These are phyloP conservation scores for Peromyscus eremicus DNA, from an alignment of 2,797 vertebrate species.

Conservation along the genomic window DNA sequence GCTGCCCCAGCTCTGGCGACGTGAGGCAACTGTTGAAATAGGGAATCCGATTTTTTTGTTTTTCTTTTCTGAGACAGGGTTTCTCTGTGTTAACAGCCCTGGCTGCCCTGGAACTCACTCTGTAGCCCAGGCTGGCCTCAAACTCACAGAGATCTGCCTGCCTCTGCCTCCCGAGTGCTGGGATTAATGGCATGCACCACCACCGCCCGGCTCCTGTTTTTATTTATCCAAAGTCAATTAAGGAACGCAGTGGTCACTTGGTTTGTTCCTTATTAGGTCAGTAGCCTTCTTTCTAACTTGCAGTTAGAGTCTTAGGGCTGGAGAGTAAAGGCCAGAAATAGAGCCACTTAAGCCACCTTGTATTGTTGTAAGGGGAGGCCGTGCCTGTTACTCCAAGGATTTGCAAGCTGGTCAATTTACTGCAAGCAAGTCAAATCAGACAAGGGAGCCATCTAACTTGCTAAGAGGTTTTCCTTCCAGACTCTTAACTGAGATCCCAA, in stretches of 20 bases:
- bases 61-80: background rate
- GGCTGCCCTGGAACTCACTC: background rate
- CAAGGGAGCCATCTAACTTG: conserved; percentile 57
- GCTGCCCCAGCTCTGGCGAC: conserved; percentile 54
- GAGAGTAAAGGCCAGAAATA: conserved; percentile 42
- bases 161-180: background rate
- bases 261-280: conserved; percentile 69
- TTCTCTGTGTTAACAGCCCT: background rate
- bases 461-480: conserved; percentile 74
- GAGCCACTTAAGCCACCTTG: conserved; percentile 52
- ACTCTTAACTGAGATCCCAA: conserved; percentile 68
- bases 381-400: conserved; percentile 62
- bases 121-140: background rate
- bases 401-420: conserved; percentile 73
- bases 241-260: conserved; percentile 68
- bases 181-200: background rate
- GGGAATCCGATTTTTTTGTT: conserved; percentile 41
- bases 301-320: conserved; percentile 20
- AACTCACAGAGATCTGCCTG: background rate
- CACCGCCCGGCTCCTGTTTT: background rate
- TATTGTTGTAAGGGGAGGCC: conserved; percentile 66
- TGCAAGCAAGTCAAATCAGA: conserved; percentile 69
- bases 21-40: conserved; percentile 66
- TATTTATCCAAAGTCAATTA: conserved; percentile 69
- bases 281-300: conserved; percentile 60